These are phyloP conservation scores for Carassius auratus DNA, from an alignment of 2,113 vertebrate species.

Conservation along the genomic window DNA sequence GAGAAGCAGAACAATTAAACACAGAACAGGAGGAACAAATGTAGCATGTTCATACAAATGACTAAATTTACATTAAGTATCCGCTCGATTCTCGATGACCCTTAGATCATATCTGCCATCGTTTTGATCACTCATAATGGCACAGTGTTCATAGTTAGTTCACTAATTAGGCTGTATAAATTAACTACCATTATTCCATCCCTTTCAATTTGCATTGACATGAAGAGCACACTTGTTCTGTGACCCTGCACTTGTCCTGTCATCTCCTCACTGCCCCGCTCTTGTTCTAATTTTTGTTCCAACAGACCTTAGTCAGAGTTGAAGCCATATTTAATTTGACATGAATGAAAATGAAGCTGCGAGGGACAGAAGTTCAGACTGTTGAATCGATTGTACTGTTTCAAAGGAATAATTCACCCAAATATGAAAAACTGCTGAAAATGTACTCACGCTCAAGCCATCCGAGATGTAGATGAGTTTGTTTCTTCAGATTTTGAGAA, in stretches of 20 bases:
- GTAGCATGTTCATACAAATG: not conserved
- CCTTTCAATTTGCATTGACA: slow-evolving; percentile 37
- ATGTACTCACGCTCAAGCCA: not conserved
- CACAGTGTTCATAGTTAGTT: slow-evolving; percentile 17
- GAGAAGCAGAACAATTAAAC: not conserved
- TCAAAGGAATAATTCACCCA: not conserved
- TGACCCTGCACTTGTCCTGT: slow-evolving; percentile 20
- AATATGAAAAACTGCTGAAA: not conserved
- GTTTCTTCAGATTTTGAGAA: no score
- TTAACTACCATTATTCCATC: slow-evolving; percentile 1
- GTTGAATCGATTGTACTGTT: not conserved
- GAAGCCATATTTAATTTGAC: not conserved
- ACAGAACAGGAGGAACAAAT: not conserved
- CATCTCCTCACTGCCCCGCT: not conserved
- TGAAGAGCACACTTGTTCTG: not conserved
- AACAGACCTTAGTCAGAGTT: slow-evolving; percentile 18
- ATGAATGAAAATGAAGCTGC: not conserved
- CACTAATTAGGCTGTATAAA: slow-evolving; percentile 34
- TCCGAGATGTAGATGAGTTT: no score
- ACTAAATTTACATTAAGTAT: slow-evolving; percentile 5
- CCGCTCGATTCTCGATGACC: not conserved
- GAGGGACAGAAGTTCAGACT: not conserved
- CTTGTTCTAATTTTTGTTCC: slow-evolving; percentile 1
- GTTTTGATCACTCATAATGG: slow-evolving; percentile 9
- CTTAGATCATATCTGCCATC: slow-evolving; percentile 9